phyloP scores from a whole-genome alignment of 2,888 invertebrate genomes.

The Meandrusa payeni region DNA sequence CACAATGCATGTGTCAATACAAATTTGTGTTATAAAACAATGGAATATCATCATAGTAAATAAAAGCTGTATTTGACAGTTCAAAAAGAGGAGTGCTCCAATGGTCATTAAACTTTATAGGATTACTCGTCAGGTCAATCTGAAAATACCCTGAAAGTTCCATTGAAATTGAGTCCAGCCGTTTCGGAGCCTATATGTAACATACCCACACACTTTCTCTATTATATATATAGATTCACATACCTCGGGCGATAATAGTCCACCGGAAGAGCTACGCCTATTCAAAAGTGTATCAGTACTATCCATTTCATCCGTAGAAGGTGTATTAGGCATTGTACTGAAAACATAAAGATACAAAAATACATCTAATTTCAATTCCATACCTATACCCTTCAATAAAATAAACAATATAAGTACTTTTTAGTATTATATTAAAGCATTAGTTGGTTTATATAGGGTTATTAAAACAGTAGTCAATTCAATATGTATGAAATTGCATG shows the following conservation, averaged over 20 bases:
- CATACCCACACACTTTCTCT: too few relatives aligned
- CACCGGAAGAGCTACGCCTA: slow-evolving; percentile 91
- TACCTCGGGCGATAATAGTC: slow-evolving; percentile 90
- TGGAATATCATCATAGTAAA: too few relatives aligned
- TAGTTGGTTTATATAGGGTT: not conserved
- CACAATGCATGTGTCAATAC: too few relatives aligned
- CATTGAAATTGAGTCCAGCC: too few relatives aligned
- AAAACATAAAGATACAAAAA: slow-evolving; percentile 31
- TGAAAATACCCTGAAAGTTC: too few relatives aligned
- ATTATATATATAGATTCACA: too few relatives aligned
- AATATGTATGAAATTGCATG: slow-evolving; percentile 15
- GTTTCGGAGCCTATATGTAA: too few relatives aligned
- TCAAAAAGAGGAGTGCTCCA: too few relatives aligned
- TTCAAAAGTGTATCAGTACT: slow-evolving; percentile 75
- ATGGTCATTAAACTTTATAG: too few relatives aligned
- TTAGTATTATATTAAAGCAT: slow-evolving; percentile 16
- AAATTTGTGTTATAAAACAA: too few relatives aligned
- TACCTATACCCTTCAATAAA: not conserved
- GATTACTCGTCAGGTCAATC: too few relatives aligned
- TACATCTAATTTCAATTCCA: not conserved
- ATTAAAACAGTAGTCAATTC: slow-evolving; percentile 9
- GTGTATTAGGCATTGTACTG: slow-evolving; percentile 85
- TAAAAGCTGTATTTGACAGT: too few relatives aligned
- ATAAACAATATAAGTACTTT: not conserved
- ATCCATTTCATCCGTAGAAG: slow-evolving; percentile 85